These are phyloP conservation scores for Chrosomus eos DNA, from an alignment of 2,797 vertebrate genomes.

Conservation along the genomic window DNA sequence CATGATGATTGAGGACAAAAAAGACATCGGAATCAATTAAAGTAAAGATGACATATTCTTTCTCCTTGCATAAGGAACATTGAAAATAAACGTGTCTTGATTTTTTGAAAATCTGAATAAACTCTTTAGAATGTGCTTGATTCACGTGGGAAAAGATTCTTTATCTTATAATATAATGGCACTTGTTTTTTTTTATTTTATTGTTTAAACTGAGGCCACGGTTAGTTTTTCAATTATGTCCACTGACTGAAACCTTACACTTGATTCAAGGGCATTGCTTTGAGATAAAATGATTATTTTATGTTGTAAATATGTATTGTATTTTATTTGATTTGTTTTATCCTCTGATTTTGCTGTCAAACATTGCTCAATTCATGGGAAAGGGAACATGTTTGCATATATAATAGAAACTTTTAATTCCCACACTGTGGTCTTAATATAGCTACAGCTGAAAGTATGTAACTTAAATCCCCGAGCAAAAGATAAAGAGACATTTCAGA, in stretches of 20 bases:
- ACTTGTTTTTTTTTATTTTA: conserved; percentile 37
- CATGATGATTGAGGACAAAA: conserved; percentile 94
- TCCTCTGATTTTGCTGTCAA: conserved; percentile 27
- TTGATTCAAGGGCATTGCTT: conserved; percentile 50
- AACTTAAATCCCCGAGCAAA: conserved; percentile 34
- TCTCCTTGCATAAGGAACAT: conserved; percentile 72
- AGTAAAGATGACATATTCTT: conserved; percentile 57
- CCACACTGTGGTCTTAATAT: conserved; percentile 42
- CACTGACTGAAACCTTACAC: conserved; percentile 52
- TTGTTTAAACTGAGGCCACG: conserved; percentile 23
- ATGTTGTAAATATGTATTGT: conserved; percentile 48
- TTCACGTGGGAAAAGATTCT: conserved; percentile 60
- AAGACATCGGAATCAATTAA: conserved; percentile 98
- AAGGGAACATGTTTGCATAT: conserved; percentile 41
- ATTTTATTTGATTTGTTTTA: conserved; percentile 16
- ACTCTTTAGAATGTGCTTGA: conserved; percentile 72
- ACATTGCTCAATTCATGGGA: conserved; percentile 28
- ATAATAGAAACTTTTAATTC: conserved; percentile 46
- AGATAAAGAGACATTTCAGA: conserved; percentile 40
- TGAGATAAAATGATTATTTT: conserved; percentile 34
- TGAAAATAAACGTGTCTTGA: conserved; percentile 37
- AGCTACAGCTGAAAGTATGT: conserved; percentile 44
- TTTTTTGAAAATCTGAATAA: conserved; percentile 62
- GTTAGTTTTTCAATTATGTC: conserved; percentile 39
- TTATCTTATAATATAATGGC: conserved; percentile 24